These are phyloP conservation scores for Limnothrissa miodon DNA, from an alignment of 2,113 vertebrate genomes.

Conservation along the genomic window DNA sequence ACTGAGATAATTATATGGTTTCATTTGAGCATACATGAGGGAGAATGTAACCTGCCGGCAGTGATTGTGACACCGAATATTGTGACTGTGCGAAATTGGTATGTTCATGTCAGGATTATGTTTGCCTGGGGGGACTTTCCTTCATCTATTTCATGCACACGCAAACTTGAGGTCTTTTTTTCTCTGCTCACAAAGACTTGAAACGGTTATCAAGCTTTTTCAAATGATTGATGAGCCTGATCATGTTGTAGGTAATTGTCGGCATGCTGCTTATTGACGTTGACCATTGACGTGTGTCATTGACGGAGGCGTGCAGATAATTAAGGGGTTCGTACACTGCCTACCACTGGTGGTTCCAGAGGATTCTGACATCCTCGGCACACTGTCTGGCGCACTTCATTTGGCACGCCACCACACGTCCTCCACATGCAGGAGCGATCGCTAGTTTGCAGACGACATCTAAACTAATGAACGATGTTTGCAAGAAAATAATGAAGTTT, in stretches of 20 bases:
- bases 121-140: neutral
- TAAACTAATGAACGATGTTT: constrained; percentile 41
- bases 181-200: constrained; percentile 12
- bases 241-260: constrained; percentile 32
- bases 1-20: neutral
- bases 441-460: constrained; percentile 29
- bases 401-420: neutral
- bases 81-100: constrained; percentile 1
- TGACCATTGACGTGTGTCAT: constrained; percentile 46
- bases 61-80: neutral
- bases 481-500: neutral
- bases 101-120: constrained; percentile 4
- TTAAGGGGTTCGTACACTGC: neutral
- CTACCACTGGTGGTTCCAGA: neutral
- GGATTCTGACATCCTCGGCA: neutral
- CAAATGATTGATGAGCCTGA: constrained; percentile 36
- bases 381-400: neutral
- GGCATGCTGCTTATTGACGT: constrained; percentile 43
- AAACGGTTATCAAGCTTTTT: neutral
- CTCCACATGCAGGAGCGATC: neutral
- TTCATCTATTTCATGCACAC: neutral
- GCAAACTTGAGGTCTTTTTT: neutral
- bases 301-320: constrained; percentile 27
- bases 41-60: neutral
- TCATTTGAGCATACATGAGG: neutral